phyloP scores from a whole-genome alignment of 2,113 vertebrate species.

The Alouatta palliata region DNA sequence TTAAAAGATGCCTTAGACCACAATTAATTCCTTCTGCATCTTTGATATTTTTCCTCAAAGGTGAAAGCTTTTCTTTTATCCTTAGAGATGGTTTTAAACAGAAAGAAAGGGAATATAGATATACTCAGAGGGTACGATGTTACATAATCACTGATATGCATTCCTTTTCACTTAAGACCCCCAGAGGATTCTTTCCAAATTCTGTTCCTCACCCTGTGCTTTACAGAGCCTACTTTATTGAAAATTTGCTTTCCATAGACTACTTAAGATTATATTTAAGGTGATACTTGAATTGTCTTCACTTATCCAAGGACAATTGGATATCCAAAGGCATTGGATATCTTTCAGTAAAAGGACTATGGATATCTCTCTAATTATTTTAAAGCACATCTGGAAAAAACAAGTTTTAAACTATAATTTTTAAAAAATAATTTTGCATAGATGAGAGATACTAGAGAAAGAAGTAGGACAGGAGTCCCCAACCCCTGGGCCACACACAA shows the following conservation, averaged over 20 bases:
- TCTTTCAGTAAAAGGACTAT: not conserved
- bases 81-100: not conserved
- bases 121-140: not conserved
- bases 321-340: not conserved
- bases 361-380: not conserved
- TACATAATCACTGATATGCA: not conserved
- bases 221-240: not conserved
- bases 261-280: not conserved
- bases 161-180: not conserved
- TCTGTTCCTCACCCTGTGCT: not conserved
- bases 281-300: not conserved
- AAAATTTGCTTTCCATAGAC: not conserved
- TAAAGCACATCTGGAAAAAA: not conserved
- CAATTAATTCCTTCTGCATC: not conserved
- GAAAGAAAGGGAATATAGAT: not conserved
- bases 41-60: not conserved
- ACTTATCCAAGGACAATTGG: not conserved
- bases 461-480: not conserved
- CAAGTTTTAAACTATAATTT: not conserved
- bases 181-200: not conserved
- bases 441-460: not conserved
- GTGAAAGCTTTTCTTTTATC: not conserved
- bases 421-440: not conserved
- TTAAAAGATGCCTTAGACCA: not conserved
- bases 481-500: too few species aligned